Evolutionary conservation across 2,888 invertebrate genomes (phyloP), one percentile per base, ranked within the genome.

Genomic region (Quadriops clusia): DNA sequence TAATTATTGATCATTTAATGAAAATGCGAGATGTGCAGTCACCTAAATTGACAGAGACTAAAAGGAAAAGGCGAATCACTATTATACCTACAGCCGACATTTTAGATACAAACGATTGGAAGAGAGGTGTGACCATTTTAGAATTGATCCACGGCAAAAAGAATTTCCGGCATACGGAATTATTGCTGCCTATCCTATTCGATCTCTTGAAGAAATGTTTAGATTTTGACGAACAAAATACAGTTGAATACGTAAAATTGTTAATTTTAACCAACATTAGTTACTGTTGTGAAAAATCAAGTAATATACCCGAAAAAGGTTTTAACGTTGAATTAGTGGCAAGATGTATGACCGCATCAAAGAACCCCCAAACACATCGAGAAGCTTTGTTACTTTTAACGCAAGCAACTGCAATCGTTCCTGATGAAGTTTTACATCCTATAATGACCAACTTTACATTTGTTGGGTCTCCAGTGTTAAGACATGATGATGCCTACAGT

Each of bases 381-480:
- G 89, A 93, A 48, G 90, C 94, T 0, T 63, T 97, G 31, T 67
- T 90, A 16, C 67, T 95, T 1, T 65, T 97, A 2, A 76, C 85
- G 0, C 72, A 81, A 33, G 77, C 82, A 8, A 86, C 90, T 0
- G 68, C 69, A 15, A 68, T 86, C 49, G 68, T 83, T 33, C 90
- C 90, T 0, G 74, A 79, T 36, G 77, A 82, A 61, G 87, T 97
- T 1, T 63, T 95, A 9, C 83, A 89, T 51, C 89, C 94, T 49
- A 83, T 94, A 3, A 93, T 97, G 77, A 81, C 90, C 12, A 86
- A 98, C 45, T 98, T 98, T 55, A 94, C 95, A 0, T 98, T 97
- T 52, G 91, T 98, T 78, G 97, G 97, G 1, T 84, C 84, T 0
- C 87, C 87, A 0, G 78, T 97, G 6, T 65, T 95, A 2, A 71